phyloP scores from a whole-genome alignment of 2,113 vertebrate genomes.

The Pteropus alecto region DNA sequence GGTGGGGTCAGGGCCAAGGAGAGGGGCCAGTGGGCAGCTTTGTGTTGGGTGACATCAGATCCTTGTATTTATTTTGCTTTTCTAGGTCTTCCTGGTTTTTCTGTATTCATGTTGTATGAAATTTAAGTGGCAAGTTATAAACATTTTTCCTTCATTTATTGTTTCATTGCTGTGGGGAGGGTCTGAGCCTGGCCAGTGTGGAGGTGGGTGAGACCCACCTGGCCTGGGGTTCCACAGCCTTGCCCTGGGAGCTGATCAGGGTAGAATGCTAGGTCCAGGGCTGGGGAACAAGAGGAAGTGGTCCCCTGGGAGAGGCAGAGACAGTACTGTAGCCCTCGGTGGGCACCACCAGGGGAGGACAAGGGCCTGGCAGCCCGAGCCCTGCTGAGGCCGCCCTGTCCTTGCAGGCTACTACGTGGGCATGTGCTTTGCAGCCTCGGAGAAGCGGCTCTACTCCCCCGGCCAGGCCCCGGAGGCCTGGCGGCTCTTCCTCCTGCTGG shows the following conservation, averaged over 20 bases:
- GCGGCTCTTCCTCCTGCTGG: conserved; percentile 85
- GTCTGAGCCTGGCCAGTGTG: background rate
- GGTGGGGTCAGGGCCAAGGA: background rate
- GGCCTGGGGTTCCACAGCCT: background rate
- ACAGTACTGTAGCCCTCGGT: background rate
- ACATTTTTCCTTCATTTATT: rapidly evolving
- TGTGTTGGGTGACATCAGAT: background rate
- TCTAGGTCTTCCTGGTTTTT: background rate
- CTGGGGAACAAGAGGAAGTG: background rate
- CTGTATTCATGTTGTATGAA: rapidly evolving
- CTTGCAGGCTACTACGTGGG: conserved; percentile 93
- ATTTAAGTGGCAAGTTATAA: background rate
- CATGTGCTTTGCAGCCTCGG: conserved; percentile 93
- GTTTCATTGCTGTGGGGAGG: background rate
- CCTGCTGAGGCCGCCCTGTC: background rate
- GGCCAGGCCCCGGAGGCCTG: conserved; percentile 85
- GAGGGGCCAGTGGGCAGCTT: background rate
- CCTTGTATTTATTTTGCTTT: background rate
- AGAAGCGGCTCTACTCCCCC: conserved; percentile 86
- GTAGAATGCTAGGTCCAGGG: background rate
- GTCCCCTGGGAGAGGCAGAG: background rate
- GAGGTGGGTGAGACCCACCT: background rate
- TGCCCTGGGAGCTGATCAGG: background rate
- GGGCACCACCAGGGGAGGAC: background rate
- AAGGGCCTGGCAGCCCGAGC: too few relatives aligned